A percentile compares a stretch with the other conserved stretches of the same genome.
These are phyloP conservation scores for Loripinus fragilis DNA, from an alignment of 2,888 invertebrate genomes.

Conservation along the genomic window DNA sequence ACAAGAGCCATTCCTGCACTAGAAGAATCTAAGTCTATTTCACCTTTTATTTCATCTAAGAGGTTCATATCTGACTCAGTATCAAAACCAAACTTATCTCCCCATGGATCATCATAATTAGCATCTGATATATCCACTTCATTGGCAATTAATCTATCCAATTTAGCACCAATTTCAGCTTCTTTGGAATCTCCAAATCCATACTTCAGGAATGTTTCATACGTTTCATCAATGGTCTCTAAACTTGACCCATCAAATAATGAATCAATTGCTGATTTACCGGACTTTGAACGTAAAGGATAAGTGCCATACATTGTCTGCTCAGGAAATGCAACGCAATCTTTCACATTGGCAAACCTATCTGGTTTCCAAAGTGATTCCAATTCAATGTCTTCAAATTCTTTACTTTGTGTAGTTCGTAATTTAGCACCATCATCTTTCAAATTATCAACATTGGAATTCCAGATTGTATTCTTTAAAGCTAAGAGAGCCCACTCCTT, in stretches of 20 bases:
- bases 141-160: conserved; percentile 10
- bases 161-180: conserved; percentile 21
- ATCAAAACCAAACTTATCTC: conserved; percentile 52
- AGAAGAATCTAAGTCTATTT: conserved; percentile 66
- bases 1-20: conserved; percentile 72
- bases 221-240: conserved; percentile 41
- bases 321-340: conserved; percentile 63
- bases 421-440: conserved; percentile 37
- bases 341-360: conserved; percentile 67
- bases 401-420: conserved; percentile 64
- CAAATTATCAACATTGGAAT: conserved; percentile 69
- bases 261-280: conserved; percentile 53
- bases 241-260: conserved; percentile 43
- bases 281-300: conserved; percentile 67
- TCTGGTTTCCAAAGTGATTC: conserved; percentile 67
- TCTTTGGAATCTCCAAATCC: conserved; percentile 49
- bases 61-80: conserved; percentile 56
- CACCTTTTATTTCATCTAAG: conserved; percentile 58
- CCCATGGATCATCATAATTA: conserved; percentile 59
- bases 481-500: conserved; percentile 76
- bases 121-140: conserved; percentile 36
- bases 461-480: conserved; percentile 77
- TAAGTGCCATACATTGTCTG: conserved; percentile 69
- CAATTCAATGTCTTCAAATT: conserved; percentile 74
- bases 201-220: conserved; percentile 53